phyloP scores from a whole-genome alignment of 2,797 vertebrate species.

The Babyrousa celebensis region DNA sequence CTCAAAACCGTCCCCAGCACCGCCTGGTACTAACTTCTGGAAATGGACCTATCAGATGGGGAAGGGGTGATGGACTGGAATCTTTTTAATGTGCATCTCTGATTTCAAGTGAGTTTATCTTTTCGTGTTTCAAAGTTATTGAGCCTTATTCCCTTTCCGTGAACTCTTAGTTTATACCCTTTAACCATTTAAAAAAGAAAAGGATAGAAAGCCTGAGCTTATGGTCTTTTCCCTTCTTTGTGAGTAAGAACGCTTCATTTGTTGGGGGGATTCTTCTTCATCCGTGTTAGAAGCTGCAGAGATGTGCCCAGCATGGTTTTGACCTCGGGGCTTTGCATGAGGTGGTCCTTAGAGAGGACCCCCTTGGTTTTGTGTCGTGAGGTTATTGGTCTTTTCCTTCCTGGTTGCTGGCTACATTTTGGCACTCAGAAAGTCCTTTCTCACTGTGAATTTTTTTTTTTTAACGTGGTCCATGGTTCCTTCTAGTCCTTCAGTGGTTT shows the following conservation, averaged over 20 bases:
- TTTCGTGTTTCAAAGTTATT: neutral
- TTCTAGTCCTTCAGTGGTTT: neutral
- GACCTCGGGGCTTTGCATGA: too few species aligned
- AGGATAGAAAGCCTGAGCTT: too few species aligned
- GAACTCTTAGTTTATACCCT: neutral
- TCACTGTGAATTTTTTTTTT: neutral
- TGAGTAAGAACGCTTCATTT: too few species aligned
- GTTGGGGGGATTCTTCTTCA: neutral
- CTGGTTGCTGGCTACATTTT: neutral
- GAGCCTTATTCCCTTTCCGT: neutral
- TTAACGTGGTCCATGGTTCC: neutral
- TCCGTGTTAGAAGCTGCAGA: fast-evolving
- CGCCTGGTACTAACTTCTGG: neutral
- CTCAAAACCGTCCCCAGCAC: neutral
- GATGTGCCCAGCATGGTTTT: fast-evolving
- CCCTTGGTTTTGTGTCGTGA: neutral
- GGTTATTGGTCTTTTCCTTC: neutral
- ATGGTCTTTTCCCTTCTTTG: fast-evolving
- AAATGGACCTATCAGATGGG: neutral
- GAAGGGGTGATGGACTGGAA: too few species aligned
- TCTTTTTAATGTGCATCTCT: neutral
- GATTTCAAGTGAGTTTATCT: neutral
- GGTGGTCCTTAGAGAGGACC: neutral
- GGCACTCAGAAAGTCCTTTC: neutral
- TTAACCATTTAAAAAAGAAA: too few species aligned